Conservation (phyloP, 1,140 invertebrate species). For the Cotesia glomerata region DNA sequence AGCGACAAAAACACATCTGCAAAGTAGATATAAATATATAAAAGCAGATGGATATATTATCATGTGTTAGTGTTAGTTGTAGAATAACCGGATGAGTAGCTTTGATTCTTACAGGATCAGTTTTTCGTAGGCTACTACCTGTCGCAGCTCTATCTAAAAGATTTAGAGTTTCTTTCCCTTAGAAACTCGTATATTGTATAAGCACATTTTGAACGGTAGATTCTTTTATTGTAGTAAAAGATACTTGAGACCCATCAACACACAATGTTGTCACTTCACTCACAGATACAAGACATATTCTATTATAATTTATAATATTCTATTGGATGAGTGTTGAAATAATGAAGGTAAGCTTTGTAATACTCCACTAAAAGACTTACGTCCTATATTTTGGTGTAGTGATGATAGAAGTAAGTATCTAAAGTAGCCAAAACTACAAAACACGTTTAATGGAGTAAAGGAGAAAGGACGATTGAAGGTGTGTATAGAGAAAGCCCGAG, state of each 20-base stretch:
- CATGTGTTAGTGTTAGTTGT: background rate
- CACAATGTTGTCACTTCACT: too few relatives aligned
- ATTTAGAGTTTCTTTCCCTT: conserved; percentile 9
- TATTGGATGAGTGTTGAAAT: too few relatives aligned
- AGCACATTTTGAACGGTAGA: too few relatives aligned
- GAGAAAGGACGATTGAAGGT: background rate
- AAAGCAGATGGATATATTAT: background rate
- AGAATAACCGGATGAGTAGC: conserved; percentile 15
- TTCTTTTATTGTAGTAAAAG: too few relatives aligned
- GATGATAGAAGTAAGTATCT: background rate
- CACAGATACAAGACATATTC: too few relatives aligned
- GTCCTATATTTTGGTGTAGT: too few relatives aligned
- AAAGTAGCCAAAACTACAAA: background rate
- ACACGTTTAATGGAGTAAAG: background rate
- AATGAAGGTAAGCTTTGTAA: too few relatives aligned
- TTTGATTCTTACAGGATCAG: conserved; percentile 24
- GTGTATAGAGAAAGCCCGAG: background rate
- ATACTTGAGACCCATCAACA: too few relatives aligned
- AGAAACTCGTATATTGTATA: background rate
- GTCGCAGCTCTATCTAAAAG: conserved; percentile 9
- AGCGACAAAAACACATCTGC: background rate
- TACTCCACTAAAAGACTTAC: too few relatives aligned
- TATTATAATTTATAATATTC: too few relatives aligned
- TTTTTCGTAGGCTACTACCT: conserved; percentile 25
- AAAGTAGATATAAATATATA: background rate